These are phyloP conservation scores for Lissonota sp. DNA, from an alignment of 2,888 invertebrate species.

Conservation along the genomic window DNA sequence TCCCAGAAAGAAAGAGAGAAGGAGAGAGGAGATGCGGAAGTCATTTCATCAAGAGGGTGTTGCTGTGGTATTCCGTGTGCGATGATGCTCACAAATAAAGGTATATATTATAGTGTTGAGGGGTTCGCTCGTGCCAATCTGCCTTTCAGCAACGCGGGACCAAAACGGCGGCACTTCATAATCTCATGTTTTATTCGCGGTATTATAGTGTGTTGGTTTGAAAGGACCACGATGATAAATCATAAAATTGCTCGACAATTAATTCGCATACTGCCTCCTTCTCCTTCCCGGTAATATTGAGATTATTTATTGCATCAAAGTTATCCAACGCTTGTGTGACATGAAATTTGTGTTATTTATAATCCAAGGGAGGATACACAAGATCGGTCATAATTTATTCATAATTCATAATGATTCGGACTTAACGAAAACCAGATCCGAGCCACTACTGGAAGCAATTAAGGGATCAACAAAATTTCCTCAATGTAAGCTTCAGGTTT, in stretches of 20 bases:
- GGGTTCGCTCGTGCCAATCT: slow-evolving; percentile 60
- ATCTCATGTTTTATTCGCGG: slow-evolving; percentile 48
- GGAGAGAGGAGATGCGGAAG: slow-evolving; percentile 47
- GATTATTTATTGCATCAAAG: slow-evolving; percentile 44
- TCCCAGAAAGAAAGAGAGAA: slow-evolving; percentile 25
- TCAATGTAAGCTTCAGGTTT: no score
- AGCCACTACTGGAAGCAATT: no score
- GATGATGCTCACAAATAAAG: slow-evolving; percentile 20
- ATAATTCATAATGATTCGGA: no score
- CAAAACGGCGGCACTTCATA: slow-evolving; percentile 37
- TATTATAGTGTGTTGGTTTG: slow-evolving; percentile 24
- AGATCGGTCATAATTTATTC: no score
- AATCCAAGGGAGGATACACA: neutral
- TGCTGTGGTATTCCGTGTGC: no score
- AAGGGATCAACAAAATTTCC: no score
- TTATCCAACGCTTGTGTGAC: neutral
- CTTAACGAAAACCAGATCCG: no score
- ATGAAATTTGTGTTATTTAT: slow-evolving; percentile 8
- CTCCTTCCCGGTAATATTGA: slow-evolving; percentile 34
- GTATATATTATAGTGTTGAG: slow-evolving; percentile 3
- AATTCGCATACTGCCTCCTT: slow-evolving; percentile 22
- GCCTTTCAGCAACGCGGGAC: slow-evolving; percentile 34
- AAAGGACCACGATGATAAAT: slow-evolving; percentile 40
- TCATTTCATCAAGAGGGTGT: slow-evolving; percentile 48
- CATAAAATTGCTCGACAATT: slow-evolving; percentile 55